Evolutionary conservation across 1,140 invertebrate genomes (phyloP).

Genomic region (Micrasema minimum): DNA sequence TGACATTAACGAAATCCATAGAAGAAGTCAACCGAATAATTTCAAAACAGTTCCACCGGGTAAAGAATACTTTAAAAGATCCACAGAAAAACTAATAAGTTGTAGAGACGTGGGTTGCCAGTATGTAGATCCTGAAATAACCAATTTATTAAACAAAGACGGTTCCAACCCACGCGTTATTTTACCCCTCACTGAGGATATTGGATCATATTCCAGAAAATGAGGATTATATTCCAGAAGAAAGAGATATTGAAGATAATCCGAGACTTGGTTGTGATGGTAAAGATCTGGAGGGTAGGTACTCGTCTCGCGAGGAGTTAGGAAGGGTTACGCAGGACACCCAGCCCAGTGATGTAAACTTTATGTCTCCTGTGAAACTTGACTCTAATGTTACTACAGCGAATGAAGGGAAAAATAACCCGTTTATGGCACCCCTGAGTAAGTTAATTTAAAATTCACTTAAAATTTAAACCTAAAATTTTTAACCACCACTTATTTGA

Average conservation of each 20-base stretch:
- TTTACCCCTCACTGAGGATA: conserved; percentile 33
- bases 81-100: conserved; percentile 13
- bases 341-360: conserved; percentile 1
- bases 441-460: conserved; percentile 9
- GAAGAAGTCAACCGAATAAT: conserved; percentile 6
- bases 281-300: conserved; percentile 9
- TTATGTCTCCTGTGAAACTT: conserved; percentile 13
- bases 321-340: neutral
- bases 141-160: conserved; percentile 25
- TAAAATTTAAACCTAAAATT: too few relatives aligned
- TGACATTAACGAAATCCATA: conserved; percentile 23
- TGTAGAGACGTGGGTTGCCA: conserved; percentile 35
- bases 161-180: conserved; percentile 36
- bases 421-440: conserved; percentile 32
- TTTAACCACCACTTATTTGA: too few relatives aligned
- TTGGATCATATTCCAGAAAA: neutral
- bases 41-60: neutral
- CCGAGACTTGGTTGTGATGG: too few relatives aligned
- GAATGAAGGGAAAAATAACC: neutral
- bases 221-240: too few relatives aligned
- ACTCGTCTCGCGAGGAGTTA: conserved; percentile 4
- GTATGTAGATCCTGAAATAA: conserved; percentile 33
- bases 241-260: too few relatives aligned
- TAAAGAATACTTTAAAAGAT: neutral
- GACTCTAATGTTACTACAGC: conserved; percentile 3